Evolutionary conservation across 1,140 invertebrate genomes (phyloP), one percentile per base, ranked within the genome.

Genomic region (Macrobrachium rosenbergii): DNA sequence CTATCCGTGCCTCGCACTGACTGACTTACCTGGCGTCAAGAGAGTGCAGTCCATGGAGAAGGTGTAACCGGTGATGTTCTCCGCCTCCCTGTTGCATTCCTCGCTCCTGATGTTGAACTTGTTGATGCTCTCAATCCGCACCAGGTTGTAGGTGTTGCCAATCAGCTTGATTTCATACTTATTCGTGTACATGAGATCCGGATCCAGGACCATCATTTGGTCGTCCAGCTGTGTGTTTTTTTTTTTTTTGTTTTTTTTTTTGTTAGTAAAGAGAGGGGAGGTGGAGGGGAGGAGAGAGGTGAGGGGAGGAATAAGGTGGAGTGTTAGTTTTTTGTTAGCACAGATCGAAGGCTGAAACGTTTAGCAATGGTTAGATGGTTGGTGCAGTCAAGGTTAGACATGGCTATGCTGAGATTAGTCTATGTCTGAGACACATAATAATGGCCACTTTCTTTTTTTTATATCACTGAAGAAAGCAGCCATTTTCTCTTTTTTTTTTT

Each of bases 131-230:
- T 89, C 83, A 19, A 89, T 86, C 60, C 21, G 59, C 23, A 89
- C 88, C 19, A 89, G 37, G 83, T 87, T 87, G 69, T 77, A 23
- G 5, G 82, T 87, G 79, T 77, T 64, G 28, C 88, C 88, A 2
- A 87, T 28, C 11, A 87, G 67, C 37, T 69, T 45, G 16, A 89
- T 75, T n/a, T 64, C 11, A 83, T 89, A 89, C 45, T 89, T 85
- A 60, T 89, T 89, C n/a, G 83, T 82, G 69, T 63, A 59, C 14
- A 43, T 69, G 5, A 83, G 64, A 60, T 89, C 88, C 14, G 88
- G 80, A 63, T 89, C 88, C 59, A 89, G 21, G 12, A 89, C 88
- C 83, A 83, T 69, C 11, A 89, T 59, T 63, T 87, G 45, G 58
- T 89, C 64, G 69, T 82, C 64, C 62, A 82, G 79, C 79, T 87